Evolutionary conservation across 1,140 invertebrate species (phyloP).

Genomic region (Pogonomyrmex californicus): DNA sequence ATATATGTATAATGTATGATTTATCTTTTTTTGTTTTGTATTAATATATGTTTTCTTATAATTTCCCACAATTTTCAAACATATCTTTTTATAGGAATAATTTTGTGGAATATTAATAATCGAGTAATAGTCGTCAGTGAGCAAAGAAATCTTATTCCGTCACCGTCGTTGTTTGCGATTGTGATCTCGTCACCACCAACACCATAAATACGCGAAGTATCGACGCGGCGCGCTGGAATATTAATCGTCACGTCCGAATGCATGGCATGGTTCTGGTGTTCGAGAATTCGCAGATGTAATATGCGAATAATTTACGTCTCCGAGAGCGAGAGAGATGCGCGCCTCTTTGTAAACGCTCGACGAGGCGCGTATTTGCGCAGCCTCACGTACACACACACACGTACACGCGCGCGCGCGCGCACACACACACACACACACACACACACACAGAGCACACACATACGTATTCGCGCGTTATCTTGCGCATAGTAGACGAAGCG

Average conservation of each 20-base stretch:
- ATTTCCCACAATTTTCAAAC: too few relatives aligned
- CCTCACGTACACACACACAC: neutral
- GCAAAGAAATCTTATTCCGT: neutral
- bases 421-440: neutral
- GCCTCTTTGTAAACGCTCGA: slow-evolving; percentile 41
- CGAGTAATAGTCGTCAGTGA: neutral
- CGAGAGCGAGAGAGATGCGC: slow-evolving; percentile 28
- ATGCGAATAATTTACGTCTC: slow-evolving; percentile 58
- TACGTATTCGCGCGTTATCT: slow-evolving; percentile 33
- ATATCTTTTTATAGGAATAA: too few relatives aligned
- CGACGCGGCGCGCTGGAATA: slow-evolving; percentile 7
- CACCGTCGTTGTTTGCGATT: too few relatives aligned
- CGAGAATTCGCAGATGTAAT: slow-evolving; percentile 50
- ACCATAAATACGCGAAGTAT: neutral
- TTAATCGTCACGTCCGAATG: slow-evolving; percentile 39
- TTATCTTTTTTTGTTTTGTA: neutral
- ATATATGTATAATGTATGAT: neutral
- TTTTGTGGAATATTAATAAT: neutral
- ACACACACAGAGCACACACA: neutral
- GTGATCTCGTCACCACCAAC: slow-evolving; percentile 5
- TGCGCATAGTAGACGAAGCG: slow-evolving; percentile 34
- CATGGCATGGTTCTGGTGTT: neutral
- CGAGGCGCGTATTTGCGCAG: neutral
- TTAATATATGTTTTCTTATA: neutral
- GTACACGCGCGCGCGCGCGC: neutral